These are phyloP conservation scores for Chrysodeixis includens DNA, from an alignment of 2,888 invertebrate species.

Conservation along the genomic window DNA sequence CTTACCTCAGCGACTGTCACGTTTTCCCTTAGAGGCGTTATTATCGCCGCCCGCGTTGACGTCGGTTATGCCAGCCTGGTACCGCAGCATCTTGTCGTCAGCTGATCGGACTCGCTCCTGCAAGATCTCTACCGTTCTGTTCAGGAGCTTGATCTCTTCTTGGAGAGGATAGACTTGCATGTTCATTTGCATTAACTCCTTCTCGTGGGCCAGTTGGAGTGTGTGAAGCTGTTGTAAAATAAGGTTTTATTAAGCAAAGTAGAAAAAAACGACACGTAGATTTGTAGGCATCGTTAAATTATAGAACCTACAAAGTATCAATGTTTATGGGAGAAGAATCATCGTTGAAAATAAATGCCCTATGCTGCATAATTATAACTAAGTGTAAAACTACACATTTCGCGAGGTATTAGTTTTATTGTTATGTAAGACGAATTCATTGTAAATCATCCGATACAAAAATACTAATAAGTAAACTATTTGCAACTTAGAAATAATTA, in stretches of 20 bases:
- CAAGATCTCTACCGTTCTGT: slow-evolving; percentile 87
- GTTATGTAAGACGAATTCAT: no score
- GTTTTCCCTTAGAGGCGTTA: slow-evolving; percentile 62
- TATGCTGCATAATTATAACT: no score
- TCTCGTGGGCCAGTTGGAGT: slow-evolving; percentile 92
- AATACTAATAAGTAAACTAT: no score
- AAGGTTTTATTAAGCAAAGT: background rate
- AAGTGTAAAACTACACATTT: no score
- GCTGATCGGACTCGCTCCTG: slow-evolving; percentile 77
- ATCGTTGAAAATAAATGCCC: no score
- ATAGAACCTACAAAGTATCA: no score
- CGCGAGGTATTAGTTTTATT: no score
- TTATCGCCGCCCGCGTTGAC: slow-evolving; percentile 80
- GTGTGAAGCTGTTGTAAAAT: slow-evolving; percentile 91
- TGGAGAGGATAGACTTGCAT: slow-evolving; percentile 89
- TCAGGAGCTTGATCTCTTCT: slow-evolving; percentile 90
- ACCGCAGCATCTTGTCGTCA: slow-evolving; percentile 78
- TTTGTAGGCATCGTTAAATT: no score
- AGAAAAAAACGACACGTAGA: no score
- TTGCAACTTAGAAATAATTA: no score
- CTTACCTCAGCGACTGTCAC: slow-evolving; percentile 60
- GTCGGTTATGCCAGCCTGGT: slow-evolving; percentile 72
- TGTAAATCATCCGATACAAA: no score
- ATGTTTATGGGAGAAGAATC: no score
- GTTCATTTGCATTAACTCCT: slow-evolving; percentile 92